Base-by-base conservation (phyloP, 2,888 invertebrate species). In the Andrena bicolor region DNA sequence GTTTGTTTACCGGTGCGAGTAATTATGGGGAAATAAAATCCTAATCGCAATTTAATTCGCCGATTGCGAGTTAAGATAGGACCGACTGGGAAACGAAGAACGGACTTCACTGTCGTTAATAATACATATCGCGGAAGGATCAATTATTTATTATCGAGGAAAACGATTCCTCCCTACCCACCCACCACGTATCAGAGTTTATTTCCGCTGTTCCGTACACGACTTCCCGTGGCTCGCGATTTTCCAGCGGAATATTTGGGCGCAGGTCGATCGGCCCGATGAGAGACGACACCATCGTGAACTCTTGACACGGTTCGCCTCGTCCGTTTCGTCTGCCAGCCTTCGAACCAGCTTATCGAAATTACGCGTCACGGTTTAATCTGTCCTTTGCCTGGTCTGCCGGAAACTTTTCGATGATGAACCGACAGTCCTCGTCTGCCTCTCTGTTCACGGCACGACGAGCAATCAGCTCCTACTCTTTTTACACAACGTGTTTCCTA, bases 301-400 rank as follows among this genome's bases (percentile, higher is more conserved):
- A 58, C 69, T 35, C 61, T 35, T 72, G 71, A 61, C 63, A 51
- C 28, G 32, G 23, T 49, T 30, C 60, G 16, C 8, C 20, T 41
- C 30, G 20, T 30, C 60, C 10, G 28, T 20, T 23, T 49, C 30
- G 23, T 32, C 20, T 23, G 32, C 20, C 8, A 35, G 7, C 63
- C 63, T 63, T 63, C 63, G 63, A 35, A 1, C n/a, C 32, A n/a
- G 32, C 63, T 63, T 63, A 63, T 63, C 63, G 35, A 35, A 63
- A 63, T 63, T 20, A 35, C 35, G 60, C 35, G 35, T 63, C 63
- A 20, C 32, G 32, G 8, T 30, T 30, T 32, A 30, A n/a, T 61
- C 30, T 32, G 13, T 41, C 41, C 28, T 41, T 53, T n/a, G n/a
- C 7, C 2, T 7, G 56, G 23, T 13, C 56, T 26, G 56, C 13